Conservation (phyloP, 2,797 vertebrate species). For the Agapornis canus region DNA sequence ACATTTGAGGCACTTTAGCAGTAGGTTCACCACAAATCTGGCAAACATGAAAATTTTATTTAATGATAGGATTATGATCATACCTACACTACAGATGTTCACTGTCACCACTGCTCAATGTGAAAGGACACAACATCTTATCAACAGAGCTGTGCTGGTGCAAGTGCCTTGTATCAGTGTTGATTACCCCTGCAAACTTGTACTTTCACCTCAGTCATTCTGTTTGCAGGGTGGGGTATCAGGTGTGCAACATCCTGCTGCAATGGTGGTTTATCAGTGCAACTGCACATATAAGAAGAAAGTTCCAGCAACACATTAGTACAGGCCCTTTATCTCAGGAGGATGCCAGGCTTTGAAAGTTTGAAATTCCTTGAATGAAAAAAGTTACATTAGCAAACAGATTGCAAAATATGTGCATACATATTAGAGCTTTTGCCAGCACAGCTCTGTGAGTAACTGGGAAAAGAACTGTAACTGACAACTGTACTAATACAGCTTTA, state of each 20-base stretch:
- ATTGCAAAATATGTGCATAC: not conserved
- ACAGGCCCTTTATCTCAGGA: not conserved
- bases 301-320: not conserved
- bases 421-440: not conserved
- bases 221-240: not conserved
- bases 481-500: rapidly evolving
- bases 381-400: not conserved
- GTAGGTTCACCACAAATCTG: not conserved
- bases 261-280: not conserved
- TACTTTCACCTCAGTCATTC: not conserved
- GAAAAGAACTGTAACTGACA: not conserved
- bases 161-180: rapidly evolving
- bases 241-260: not conserved
- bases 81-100: not conserved
- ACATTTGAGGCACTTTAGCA: not conserved
- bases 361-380: not conserved
- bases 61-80: not conserved
- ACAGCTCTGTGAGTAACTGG: not conserved
- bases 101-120: rapidly evolving
- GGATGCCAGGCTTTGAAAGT: not conserved
- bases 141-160: not conserved
- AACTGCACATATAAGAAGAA: rapidly evolving
- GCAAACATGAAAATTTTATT: not conserved
- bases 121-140: not conserved
- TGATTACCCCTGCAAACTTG: not conserved